These are phyloP conservation scores for Leucosticte australis DNA, from an alignment of 2,113 vertebrate species.

Conservation along the genomic window DNA sequence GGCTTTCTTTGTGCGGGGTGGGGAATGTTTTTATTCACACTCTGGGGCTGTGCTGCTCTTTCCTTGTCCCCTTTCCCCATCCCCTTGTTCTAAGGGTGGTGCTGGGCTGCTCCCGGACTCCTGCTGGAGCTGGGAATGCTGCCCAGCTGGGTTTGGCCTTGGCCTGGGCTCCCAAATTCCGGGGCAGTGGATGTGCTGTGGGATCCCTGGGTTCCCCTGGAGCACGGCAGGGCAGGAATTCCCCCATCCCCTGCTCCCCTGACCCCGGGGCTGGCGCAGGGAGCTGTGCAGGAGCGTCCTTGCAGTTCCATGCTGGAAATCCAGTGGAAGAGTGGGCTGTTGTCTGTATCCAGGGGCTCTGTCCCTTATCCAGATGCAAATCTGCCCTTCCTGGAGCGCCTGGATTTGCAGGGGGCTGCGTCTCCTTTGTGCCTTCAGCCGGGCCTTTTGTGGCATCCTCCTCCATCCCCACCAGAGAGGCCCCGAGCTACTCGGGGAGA, in stretches of 20 bases:
- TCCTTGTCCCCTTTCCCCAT: not conserved
- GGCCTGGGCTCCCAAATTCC: rapidly evolving
- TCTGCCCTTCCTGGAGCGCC: too few relatives aligned
- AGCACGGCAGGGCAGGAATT: not conserved
- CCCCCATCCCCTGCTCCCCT: not conserved
- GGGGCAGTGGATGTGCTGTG: rapidly evolving
- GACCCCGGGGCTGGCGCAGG: not conserved
- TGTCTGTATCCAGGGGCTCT: rapidly evolving
- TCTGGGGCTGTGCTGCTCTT: not conserved
- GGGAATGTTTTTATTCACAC: not conserved
- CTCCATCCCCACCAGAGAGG: not conserved
- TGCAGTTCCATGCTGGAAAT: not conserved
- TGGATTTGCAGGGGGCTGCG: not conserved
- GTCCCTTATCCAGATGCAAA: not conserved
- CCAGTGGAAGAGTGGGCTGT: rapidly evolving
- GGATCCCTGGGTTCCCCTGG: not conserved
- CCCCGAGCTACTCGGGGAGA: not conserved
- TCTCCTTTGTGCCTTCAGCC: not conserved
- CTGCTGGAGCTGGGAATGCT: not conserved
- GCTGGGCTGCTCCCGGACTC: not conserved
- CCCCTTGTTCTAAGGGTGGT: too few relatives aligned
- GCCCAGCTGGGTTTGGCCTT: not conserved
- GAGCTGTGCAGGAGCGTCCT: not conserved
- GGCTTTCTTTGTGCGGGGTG: rapidly evolving
- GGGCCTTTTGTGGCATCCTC: not conserved